Evolutionary conservation across 2,888 invertebrate species (phyloP), one percentile per base, ranked within the genome.

Genomic region (Acronicta aceris): DNA sequence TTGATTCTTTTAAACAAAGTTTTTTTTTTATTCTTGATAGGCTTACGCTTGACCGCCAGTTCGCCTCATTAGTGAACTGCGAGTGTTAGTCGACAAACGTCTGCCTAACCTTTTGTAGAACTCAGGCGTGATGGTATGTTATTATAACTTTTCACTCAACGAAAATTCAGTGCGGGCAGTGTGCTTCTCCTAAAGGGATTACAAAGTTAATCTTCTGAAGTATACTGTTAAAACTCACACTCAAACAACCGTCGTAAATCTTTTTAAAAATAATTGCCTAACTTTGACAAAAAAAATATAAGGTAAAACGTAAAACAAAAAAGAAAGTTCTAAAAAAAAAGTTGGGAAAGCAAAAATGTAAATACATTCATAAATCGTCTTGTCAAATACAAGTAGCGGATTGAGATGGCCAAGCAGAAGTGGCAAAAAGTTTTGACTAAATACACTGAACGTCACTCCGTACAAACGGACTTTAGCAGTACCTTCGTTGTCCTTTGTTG

Each of bases 341-440:
- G 59, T 52, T 41, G 9, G 33, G 4, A 57, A n/a, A n/a, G n/a
- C n/a, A n/a, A 66, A 50, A 50, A 60, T 42, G 9, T 47, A 67
- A 71, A 68, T 57, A 63, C 43, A 59, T 33, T 53, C 58, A 62
- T 68, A 74, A 75, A 62, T 76, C 66, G 59, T 56, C 62, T 65
- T 59, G 70, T 70, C 67, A 70, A 72, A 74, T 17, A 63, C 57
- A 71, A 71, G 54, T 64, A 65, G 40, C 57, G 56, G 58, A 60
- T 61, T 59, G 49, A 52, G 50, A 58, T 30, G 50, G 59, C 48
- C 30, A 43, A 59, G 43, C 63, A 70, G 69, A 67, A 66, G 50
- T 62, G 68, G 51, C 58, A 38, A 65, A 77, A 79, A 81, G 67
- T 79, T 81, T 74, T 61, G 65, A 53, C 61, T 74, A 75, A 78